Conservation (phyloP, 2,888 invertebrate species). For the Hirtodrosophila cameraria region DNA sequence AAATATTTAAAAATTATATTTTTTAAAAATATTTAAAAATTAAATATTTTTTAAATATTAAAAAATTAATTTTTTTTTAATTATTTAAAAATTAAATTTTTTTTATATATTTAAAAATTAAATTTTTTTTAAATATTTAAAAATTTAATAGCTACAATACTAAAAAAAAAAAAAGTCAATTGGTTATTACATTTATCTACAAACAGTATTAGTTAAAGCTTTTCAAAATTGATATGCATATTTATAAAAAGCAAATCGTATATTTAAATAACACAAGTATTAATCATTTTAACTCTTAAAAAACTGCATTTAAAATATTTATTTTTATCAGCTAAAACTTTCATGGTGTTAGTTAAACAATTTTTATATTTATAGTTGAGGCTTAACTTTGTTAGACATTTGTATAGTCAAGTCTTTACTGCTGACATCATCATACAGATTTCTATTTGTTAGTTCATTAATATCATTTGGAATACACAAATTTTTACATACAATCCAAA, state of each 20-base stretch:
- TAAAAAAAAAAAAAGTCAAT: no score
- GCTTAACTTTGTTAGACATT: no score
- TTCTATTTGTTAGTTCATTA: not conserved
- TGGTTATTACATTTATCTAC: no score
- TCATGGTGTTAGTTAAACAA: conserved; percentile 20
- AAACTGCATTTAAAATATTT: conserved; percentile 2
- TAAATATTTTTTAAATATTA: not conserved
- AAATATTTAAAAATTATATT: not conserved
- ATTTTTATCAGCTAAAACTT: not conserved
- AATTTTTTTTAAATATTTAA: no score
- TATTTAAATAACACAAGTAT: conserved; percentile 17
- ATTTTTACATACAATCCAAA: conserved; percentile 7
- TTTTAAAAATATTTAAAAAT: not conserved
- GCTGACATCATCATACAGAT: not conserved
- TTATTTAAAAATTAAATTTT: no score
- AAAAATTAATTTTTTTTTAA: not conserved
- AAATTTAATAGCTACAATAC: no score
- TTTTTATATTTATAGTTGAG: not conserved
- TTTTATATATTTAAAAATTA: no score
- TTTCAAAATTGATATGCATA: no score
- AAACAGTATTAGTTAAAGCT: no score
- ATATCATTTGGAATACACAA: conserved; percentile 1
- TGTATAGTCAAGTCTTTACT: no score
- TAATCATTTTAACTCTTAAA: conserved; percentile 4
- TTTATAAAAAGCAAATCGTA: no score